Percentiles rank a stretch among this genome's conserved stretches.
These are phyloP conservation scores for Hapalemur alaotrensis DNA, from an alignment of 2,797 vertebrate genomes.

Conservation along the genomic window DNA sequence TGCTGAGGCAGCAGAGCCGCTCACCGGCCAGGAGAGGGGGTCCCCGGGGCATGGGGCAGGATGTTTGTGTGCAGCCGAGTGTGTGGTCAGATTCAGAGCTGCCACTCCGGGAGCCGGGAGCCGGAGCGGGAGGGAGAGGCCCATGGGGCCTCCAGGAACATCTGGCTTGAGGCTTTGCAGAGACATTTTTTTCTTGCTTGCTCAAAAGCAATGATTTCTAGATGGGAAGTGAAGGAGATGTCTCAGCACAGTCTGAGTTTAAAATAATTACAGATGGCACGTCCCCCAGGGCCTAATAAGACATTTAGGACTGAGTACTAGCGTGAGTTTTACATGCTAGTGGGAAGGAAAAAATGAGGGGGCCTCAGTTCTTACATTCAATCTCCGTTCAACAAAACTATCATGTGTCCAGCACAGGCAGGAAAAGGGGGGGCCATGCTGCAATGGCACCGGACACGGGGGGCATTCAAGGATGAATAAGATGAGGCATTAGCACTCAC, in stretches of 20 bases:
- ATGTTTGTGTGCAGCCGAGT: fast-evolving
- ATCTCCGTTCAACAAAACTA: not conserved
- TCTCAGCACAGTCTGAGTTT: not conserved
- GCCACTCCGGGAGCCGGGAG: fast-evolving
- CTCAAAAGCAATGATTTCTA: not conserved
- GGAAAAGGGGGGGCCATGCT: not conserved
- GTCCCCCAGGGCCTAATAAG: not conserved
- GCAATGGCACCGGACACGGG: not conserved
- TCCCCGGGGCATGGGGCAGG: fast-evolving
- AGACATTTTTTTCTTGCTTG: not conserved
- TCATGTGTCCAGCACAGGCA: fast-evolving
- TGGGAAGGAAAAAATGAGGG: not conserved
- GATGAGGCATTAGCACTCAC: not conserved
- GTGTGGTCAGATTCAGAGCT: too few relatives aligned
- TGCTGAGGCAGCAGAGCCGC: fast-evolving
- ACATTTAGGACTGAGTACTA: not conserved
- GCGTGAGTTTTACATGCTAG: not conserved
- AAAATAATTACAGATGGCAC: not conserved
- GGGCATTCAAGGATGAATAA: not conserved
- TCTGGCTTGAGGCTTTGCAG: not conserved
- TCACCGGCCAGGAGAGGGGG: not conserved
- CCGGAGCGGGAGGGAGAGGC: not conserved
- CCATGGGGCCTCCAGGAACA: not conserved
- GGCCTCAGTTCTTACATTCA: not conserved
- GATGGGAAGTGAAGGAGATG: not conserved